Evolutionary conservation across 2,797 vertebrate species (phyloP), one percentile per base, ranked within the genome.

Genomic region (Prionace glauca): DNA sequence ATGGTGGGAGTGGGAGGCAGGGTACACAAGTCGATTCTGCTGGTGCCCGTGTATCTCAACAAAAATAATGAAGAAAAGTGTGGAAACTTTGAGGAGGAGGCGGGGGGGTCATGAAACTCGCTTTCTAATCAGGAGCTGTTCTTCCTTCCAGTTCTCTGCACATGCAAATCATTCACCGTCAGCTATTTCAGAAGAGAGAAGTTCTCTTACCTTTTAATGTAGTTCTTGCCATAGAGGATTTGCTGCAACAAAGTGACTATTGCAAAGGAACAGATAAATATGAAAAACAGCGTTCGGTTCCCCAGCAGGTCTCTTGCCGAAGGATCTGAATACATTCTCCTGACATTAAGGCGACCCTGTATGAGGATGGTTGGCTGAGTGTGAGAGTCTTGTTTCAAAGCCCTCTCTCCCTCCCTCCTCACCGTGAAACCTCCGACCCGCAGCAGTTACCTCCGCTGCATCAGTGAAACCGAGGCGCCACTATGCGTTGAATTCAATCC

Each of bases 231-330:
- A 2, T 99, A 99, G 65, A 99, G 98, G 96, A 99, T 99, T 97
- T 99, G 99, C 96, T 99, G 99, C 97, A 99, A 97, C 96, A 99
- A 97, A 95, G 99, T 99, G 97, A 99, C 99, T 96, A 99, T 97
- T 81, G 99, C 99, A 96, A 99, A 99, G 96, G 99, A 99, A 98
- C 99, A 99, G 97, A 99, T 98, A 97, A 99, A 99, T 96, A 99
- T 99, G 96, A 99, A 99, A 96, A 99, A 99, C 97, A 99, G 98
- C 96, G 98, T 99, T 97, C 99, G 97, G 97, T 98, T 99, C 96
- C 99, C 99, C 97, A 99, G 97, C 96, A 99, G 96, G 96, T 99
- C 99, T 97, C 98, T 98, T 97, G 97, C 98, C 0, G 99, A 98
- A 97, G 99, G 99, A 97, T 99, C 99, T 94, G 98, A 96, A 98